These are phyloP conservation scores for Sebastes nivosus DNA, from an alignment of 2,797 vertebrate species.

Conservation along the genomic window DNA sequence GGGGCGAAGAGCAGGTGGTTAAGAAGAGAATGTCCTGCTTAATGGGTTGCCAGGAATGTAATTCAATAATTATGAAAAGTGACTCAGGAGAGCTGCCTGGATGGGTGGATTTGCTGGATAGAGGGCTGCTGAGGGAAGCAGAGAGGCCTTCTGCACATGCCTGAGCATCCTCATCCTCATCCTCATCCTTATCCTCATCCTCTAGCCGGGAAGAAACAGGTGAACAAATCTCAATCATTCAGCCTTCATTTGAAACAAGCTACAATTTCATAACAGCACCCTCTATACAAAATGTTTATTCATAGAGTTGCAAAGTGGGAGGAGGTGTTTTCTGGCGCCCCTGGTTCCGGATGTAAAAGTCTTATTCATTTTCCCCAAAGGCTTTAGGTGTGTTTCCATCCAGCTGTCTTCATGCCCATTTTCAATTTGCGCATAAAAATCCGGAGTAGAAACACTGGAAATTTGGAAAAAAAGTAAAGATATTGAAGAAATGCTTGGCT, in stretches of 20 bases:
- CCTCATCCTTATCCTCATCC: not conserved
- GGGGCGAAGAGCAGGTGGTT: slow-evolving; percentile 87
- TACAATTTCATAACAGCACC: not conserved
- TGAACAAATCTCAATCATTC: not conserved
- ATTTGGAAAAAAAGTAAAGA: not conserved
- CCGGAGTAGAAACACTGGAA: not conserved
- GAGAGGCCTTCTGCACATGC: slow-evolving; percentile 48
- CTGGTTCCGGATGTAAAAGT: not conserved
- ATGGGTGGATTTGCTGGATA: slow-evolving; percentile 46
- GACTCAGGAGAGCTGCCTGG: slow-evolving; percentile 73
- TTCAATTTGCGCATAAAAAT: not conserved
- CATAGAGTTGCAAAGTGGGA: not conserved
- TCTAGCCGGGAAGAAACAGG: not conserved
- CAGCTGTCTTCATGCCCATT: not conserved
- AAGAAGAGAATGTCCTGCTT: slow-evolving; percentile 86
- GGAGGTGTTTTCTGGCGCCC: not conserved
- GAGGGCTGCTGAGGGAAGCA: slow-evolving; percentile 31
- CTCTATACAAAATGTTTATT: not conserved
- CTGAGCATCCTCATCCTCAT: slow-evolving; percentile 42
- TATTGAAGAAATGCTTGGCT: too few relatives aligned
- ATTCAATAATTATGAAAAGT: slow-evolving; percentile 91
- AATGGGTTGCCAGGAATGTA: slow-evolving; percentile 86
- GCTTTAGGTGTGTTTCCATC: not conserved
- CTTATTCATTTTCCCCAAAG: not conserved
- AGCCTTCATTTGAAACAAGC: not conserved